Conservation (phyloP, 1,140 invertebrate genomes). For the Aphelinus certus region DNA sequence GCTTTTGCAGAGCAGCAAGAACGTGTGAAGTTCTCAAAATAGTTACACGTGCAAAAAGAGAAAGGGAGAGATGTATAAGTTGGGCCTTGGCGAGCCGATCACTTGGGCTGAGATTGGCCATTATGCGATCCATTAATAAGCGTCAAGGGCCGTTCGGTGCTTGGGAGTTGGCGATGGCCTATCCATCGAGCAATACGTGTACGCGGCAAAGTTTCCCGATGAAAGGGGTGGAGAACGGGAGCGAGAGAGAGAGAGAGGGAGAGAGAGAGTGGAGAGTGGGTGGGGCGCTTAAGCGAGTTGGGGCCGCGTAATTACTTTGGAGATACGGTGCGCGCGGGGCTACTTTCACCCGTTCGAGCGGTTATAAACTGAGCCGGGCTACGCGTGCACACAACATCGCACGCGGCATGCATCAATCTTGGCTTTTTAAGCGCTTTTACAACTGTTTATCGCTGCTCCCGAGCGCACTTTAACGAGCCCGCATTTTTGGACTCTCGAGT, state of each 20-base stretch:
- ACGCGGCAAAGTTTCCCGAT: not conserved
- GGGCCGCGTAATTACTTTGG: constrained; percentile 25
- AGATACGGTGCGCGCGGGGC: constrained; percentile 1
- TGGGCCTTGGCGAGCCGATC: not conserved
- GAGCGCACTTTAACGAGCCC: constrained; percentile 12
- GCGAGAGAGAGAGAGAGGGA: not conserved
- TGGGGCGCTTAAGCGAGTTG: constrained; percentile 14
- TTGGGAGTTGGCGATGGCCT: constrained; percentile 7
- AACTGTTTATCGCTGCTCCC: constrained; percentile 19
- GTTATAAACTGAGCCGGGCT: constrained; percentile 22
- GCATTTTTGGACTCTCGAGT: constrained; percentile 18
- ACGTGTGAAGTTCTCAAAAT: not conserved
- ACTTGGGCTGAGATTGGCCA: constrained; percentile 17
- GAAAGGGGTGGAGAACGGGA: constrained; percentile 10
- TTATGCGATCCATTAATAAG: constrained; percentile 46
- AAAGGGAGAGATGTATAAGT: not conserved
- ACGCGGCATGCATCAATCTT: constrained; percentile 26
- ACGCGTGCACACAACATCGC: not conserved
- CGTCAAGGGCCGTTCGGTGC: constrained; percentile 38
- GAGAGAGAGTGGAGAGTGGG: not conserved
- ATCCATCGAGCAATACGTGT: constrained; percentile 1
- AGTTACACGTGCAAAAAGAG: not conserved
- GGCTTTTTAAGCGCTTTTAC: constrained; percentile 26
- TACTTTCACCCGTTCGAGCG: not conserved
- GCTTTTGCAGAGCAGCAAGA: not conserved